Evolutionary conservation across 2,113 vertebrate species (phyloP), one percentile per base, ranked within the genome.

Genomic region (Hiodon alosoides): DNA sequence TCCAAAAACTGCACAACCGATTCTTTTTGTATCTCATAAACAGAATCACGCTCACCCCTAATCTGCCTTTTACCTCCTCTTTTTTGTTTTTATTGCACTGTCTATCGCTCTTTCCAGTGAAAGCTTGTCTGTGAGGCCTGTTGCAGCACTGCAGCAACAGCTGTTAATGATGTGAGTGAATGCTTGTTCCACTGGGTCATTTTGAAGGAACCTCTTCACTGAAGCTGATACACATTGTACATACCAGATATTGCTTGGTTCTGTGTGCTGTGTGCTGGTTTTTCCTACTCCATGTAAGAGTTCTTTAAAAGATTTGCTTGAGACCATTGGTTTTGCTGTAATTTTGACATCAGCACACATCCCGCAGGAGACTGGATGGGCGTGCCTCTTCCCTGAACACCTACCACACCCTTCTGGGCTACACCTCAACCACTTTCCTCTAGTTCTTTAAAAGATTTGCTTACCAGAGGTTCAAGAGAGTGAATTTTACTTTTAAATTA

Each of bases 401-500:
- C 31, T 31, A 31, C 31, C 31, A 31, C 31, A 31, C 31, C n/a
- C 31, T 31, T 31, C 31, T 31, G 31, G 31, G 31, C 31, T 31
- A 31, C 0, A 31, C 31, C 2, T 31, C 31, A 31, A 31, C 31
- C 31, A 31, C 31, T 31, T 31, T 31, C 2, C 31, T 31, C 31
- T 31, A 31, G n/a, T n/a, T n/a, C n/a, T n/a, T n/a, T n/a, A n/a
- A n/a, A n/a, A 17, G 11, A 71, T 59, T 55, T 71, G 69, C 68
- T 59, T 6, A 16, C 55, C 55, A 71, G 69, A 71, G 58, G 31
- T 59, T 71, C 13, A 1, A 9, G 5, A 50, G 59, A 59, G 3
- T 0, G 46, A 47, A 59, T 50, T 71, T 60, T 47, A 50, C 31
- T 71, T 14, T 31, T 67, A 8, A 47, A 67, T 67, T 46, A 47